Evolutionary conservation across 2,113 vertebrate species (phyloP), one percentile per base, ranked within the genome.

Genomic region (Prolemur simus): DNA sequence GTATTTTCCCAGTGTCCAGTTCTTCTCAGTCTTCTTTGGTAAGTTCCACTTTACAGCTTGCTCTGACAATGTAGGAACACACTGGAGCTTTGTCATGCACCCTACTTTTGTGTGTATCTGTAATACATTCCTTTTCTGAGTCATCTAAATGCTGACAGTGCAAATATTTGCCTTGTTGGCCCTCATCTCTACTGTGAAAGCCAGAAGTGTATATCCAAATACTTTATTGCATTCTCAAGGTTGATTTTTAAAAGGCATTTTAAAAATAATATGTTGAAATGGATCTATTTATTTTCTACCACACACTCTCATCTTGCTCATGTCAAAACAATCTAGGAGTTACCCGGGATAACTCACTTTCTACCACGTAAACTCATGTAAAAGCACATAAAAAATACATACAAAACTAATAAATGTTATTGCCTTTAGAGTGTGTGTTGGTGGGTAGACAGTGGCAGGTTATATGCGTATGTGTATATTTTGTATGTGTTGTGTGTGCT

Each of bases 121-220:
- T 56, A 56, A 56, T 56, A 58, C 63, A 73, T 76, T 82, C 29
- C 34, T 71, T 87, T 42, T n/a, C 25, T 42, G 32, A 92, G 11
- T 29, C 15, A 87, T 73, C 15, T n/a, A 78, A 74, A 90, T 84
- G 76, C 32, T 84, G 21, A 14, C 39, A 21, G 11, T 5, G 37
- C 78, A 80, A 78, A 68, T 87, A 85, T 87, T 92, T 92, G n/a
- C 68, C 14, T 34, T 47, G 71, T 34, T 63, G 47, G 12, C 14
- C 25, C 23, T 84, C 76, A 68, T 58, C 37, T 78, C 56, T 47
- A 20, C 18, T 23, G 15, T 80, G 56, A 87, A 74, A 87, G 42
- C 37, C 32, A n/a, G 58, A 83, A 80, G 10, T 56, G 1, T 42
- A 18, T 66, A 94, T 20, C 17, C 29, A 94, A 87, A 91, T 76